A percentile compares a stretch with the other conserved stretches of the same genome.
Evolutionary conservation across 2,888 invertebrate genomes (phyloP).

Genomic region (Noctua janthina): DNA sequence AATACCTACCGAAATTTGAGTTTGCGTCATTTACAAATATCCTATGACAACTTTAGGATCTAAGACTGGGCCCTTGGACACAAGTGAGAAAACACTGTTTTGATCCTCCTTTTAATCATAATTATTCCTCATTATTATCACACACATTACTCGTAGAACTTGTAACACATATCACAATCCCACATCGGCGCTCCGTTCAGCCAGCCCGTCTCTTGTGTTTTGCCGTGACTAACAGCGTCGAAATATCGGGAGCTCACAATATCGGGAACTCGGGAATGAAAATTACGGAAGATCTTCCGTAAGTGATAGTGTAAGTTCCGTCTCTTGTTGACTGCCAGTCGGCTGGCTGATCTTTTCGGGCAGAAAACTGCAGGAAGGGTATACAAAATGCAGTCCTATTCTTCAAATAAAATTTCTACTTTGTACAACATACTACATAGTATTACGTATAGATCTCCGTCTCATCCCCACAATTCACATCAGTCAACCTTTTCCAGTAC

Average conservation of each 20-base stretch:
- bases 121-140: neutral
- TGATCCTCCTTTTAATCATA: neutral
- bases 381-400: neutral
- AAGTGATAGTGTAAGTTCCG: too few species aligned
- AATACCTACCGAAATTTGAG: neutral
- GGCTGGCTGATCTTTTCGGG: neutral
- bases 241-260: too few species aligned
- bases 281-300: too few species aligned
- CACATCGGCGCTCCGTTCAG: neutral
- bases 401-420: neutral
- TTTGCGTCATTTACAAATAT: neutral
- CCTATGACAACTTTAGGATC: neutral
- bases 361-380: neutral
- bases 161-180: neutral
- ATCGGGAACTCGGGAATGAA: too few species aligned
- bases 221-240: too few species aligned
- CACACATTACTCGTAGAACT: neutral
- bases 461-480: slow-evolving; percentile 81
- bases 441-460: slow-evolving; percentile 80
- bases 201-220: neutral
- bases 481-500: slow-evolving; percentile 79
- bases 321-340: neutral
- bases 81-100: neutral
- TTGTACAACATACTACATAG: neutral
- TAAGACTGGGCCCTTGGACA: neutral